phyloP scores from a whole-genome alignment of 2,888 invertebrate species.

The Hylaea fasciaria region DNA sequence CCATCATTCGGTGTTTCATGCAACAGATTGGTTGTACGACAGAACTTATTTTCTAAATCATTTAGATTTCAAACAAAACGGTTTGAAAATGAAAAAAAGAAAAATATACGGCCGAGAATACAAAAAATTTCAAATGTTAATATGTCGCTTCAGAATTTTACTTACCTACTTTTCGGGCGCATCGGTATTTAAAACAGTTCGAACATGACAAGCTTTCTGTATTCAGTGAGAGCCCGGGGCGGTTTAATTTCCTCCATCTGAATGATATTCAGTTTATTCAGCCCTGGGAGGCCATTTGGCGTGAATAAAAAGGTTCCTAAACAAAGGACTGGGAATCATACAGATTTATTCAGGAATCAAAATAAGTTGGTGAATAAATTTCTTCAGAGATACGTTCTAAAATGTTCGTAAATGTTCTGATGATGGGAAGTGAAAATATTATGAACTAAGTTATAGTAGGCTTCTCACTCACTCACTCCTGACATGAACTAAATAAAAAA shows the following conservation, averaged over 20 bases:
- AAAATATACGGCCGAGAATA: too few species aligned
- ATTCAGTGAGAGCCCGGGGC: constrained; percentile 6
- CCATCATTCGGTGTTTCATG: background rate
- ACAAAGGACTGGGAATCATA: constrained; percentile 14
- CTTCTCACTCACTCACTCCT: background rate
- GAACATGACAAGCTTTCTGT: constrained; percentile 18
- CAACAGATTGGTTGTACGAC: too few species aligned
- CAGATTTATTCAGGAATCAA: constrained; percentile 7
- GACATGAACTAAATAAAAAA: constrained; percentile 6
- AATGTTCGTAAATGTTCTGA: too few species aligned
- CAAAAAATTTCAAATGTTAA: too few species aligned
- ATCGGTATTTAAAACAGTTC: constrained; percentile 6
- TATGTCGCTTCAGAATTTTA: too few species aligned
- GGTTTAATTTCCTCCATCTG: constrained; percentile 21
- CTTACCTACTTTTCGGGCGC: background rate
- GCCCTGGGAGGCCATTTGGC: constrained; percentile 11
- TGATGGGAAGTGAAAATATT: too few species aligned
- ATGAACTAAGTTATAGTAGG: too few species aligned
- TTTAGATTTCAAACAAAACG: too few species aligned
- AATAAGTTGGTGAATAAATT: too few species aligned
- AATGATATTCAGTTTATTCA: constrained; percentile 24
- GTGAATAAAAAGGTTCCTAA: constrained; percentile 19
- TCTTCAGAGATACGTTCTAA: too few species aligned
- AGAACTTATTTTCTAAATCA: too few species aligned
- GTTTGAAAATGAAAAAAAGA: too few species aligned